Percentiles rank a stretch among this genome's conserved stretches.
Evolutionary conservation across 2,888 invertebrate genomes (phyloP).

Genomic region (Temnothorax rugatulus): DNA sequence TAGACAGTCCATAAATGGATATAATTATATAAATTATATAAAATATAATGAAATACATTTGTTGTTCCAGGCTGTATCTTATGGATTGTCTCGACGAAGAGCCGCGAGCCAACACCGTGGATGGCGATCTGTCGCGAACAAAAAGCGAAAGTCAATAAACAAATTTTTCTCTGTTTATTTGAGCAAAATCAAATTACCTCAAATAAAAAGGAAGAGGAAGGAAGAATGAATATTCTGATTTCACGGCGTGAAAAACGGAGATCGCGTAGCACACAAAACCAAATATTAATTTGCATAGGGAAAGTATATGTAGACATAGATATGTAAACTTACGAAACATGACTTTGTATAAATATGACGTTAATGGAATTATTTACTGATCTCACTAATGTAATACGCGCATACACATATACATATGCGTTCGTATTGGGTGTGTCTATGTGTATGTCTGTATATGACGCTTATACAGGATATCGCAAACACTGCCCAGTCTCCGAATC

Average conservation of each 20-base stretch:
- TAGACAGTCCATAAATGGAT: neutral
- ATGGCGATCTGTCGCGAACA: constrained; percentile 82
- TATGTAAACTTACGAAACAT: constrained; percentile 79
- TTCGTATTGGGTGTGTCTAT: constrained; percentile 26
- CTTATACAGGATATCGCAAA: constrained; percentile 46
- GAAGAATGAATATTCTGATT: constrained; percentile 29
- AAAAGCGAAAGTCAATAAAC: constrained; percentile 84
- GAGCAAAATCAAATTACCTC: constrained; percentile 86
- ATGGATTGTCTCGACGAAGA: constrained; percentile 69
- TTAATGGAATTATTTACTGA: constrained; percentile 84
- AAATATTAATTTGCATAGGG: constrained; percentile 84
- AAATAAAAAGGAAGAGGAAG: constrained; percentile 77
- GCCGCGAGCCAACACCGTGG: constrained; percentile 73
- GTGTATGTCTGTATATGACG: constrained; percentile 23
- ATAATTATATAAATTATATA: neutral
- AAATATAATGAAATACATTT: constrained; percentile 5
- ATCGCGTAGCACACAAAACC: constrained; percentile 82
- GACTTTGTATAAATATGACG: constrained; percentile 85
- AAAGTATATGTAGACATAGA: constrained; percentile 80
- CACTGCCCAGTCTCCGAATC: constrained; percentile 16
- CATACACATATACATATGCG: constrained; percentile 44
- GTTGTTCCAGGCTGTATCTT: constrained; percentile 69
- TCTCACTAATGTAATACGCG: constrained; percentile 79
- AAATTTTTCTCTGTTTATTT: constrained; percentile 84
- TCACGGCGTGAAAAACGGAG: constrained; percentile 27